Conservation (phyloP, 2,797 vertebrate genomes). For the Sphenopsis melanotis region DNA sequence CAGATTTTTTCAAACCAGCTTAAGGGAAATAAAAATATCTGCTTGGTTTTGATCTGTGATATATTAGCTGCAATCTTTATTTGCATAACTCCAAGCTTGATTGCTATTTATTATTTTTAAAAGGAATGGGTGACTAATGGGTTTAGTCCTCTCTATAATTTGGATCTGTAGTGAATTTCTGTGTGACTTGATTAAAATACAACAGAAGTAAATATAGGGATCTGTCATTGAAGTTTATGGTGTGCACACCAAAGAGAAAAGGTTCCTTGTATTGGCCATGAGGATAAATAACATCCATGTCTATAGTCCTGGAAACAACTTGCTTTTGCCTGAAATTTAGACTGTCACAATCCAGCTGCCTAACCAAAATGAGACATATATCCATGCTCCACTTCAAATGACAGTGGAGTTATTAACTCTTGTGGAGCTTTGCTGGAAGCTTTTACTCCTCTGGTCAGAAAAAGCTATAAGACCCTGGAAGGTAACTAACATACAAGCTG, state of each 20-base stretch:
- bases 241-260: neutral
- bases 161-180: neutral
- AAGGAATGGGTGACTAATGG: neutral
- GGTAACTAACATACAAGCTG: neutral
- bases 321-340: neutral
- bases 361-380: neutral
- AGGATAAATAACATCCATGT: neutral
- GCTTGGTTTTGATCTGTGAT: neutral
- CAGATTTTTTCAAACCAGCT: neutral
- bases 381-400: neutral
- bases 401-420: neutral
- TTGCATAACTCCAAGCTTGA: neutral
- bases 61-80: neutral
- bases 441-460: neutral
- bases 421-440: neutral
- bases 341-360: neutral
- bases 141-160: neutral
- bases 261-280: neutral
- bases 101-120: neutral
- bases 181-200: neutral
- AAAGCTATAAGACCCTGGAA: neutral
- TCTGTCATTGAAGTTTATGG: neutral
- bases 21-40: neutral
- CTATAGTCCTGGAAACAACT: neutral
- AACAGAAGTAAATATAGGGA: neutral